Evolutionary conservation across 2,888 invertebrate genomes (phyloP).

Genomic region (Drosophila atroscutellata): DNA sequence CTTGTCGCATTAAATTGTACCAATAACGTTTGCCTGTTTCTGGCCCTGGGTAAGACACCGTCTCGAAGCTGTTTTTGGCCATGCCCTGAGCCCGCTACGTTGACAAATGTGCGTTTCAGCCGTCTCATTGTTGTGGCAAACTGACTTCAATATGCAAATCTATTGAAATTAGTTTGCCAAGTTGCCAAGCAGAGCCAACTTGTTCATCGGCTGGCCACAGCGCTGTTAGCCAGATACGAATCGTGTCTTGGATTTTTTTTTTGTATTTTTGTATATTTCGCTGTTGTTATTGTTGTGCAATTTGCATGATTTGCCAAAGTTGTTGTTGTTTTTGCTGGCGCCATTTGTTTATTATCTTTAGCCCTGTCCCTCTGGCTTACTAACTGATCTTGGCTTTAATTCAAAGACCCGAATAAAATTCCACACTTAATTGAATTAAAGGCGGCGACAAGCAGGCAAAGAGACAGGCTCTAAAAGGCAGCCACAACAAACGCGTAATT

Average conservation of each 20-base stretch:
- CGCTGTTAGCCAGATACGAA: slow-evolving; percentile 51
- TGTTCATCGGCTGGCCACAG: slow-evolving; percentile 27
- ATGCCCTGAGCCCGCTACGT: slow-evolving; percentile 47
- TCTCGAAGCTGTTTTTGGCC: slow-evolving; percentile 41
- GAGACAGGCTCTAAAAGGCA: slow-evolving; percentile 23
- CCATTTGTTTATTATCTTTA: slow-evolving; percentile 68
- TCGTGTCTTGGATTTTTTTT: slow-evolving; percentile 53
- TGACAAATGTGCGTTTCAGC: slow-evolving; percentile 77
- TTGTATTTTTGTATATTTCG: slow-evolving; percentile 13
- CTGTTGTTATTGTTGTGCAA: slow-evolving; percentile 57
- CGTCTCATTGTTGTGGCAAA: slow-evolving; percentile 76
- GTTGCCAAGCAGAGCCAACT: slow-evolving; percentile 44
- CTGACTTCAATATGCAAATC: slow-evolving; percentile 77
- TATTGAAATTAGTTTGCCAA: slow-evolving; percentile 76
- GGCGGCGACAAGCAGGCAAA: slow-evolving; percentile 37
- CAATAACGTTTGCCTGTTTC: slow-evolving; percentile 38
- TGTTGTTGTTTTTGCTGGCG: slow-evolving; percentile 58
- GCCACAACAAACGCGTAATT: slow-evolving; percentile 48
- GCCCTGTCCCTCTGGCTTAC: slow-evolving; percentile 39
- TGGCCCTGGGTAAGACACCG: slow-evolving; percentile 15
- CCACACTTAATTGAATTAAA: slow-evolving; percentile 77
- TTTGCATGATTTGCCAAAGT: slow-evolving; percentile 75
- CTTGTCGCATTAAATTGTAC: slow-evolving; percentile 61
- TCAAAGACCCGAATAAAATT: slow-evolving; percentile 46
- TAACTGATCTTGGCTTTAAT: slow-evolving; percentile 60